Conservation (phyloP, 1,140 invertebrate genomes). For the Berghia stephanieae region DNA sequence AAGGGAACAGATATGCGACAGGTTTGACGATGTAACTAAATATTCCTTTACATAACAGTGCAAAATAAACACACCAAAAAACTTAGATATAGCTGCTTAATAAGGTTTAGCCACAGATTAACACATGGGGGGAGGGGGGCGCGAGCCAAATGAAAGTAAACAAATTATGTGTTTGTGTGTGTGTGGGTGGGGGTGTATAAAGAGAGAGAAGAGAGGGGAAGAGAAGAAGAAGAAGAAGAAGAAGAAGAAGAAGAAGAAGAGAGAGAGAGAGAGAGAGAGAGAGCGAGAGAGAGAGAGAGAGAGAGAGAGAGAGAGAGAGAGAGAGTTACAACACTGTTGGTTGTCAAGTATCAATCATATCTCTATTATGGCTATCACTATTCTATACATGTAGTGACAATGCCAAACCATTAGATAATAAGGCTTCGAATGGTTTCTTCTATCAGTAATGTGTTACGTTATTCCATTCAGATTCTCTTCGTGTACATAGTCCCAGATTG, state of each 20-base stretch:
- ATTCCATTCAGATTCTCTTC: not conserved
- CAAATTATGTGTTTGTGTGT: slow-evolving; percentile 25
- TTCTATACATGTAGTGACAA: not conserved
- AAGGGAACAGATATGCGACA: no score
- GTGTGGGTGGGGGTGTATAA: not conserved
- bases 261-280: slow-evolving; percentile 20
- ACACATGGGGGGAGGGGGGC: no score
- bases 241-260: not conserved
- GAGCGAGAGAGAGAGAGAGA: not conserved
- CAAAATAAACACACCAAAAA: no score
- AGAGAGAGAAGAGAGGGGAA: not conserved
- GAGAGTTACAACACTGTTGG: not conserved
- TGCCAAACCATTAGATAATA: not conserved
- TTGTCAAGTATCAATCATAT: no score
- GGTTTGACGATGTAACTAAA: no score
- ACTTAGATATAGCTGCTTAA: no score
- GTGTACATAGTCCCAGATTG: not conserved
- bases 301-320: slow-evolving; percentile 9
- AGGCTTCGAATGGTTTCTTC: not conserved
- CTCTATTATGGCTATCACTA: no score
- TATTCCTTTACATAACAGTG: no score
- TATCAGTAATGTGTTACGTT: not conserved
- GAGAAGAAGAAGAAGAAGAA: not conserved
- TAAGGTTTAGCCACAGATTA: no score
- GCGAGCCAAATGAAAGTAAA: no score